phyloP scores from a whole-genome alignment of 2,888 invertebrate genomes.

The Esperia sulphurella region DNA sequence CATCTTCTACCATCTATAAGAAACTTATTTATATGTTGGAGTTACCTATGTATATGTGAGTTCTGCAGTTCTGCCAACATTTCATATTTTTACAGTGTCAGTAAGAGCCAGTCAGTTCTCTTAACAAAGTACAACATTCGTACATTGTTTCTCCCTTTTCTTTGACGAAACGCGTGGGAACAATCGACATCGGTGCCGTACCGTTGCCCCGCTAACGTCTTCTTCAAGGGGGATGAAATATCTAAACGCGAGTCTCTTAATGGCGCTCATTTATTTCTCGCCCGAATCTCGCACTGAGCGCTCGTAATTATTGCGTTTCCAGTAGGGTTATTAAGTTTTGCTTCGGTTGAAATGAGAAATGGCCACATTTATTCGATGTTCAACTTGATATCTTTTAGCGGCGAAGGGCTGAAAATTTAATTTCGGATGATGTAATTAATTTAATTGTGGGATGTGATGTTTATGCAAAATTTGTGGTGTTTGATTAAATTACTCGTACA shows the following conservation, averaged over 20 bases:
- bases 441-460: slow-evolving; percentile 43
- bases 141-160: slow-evolving; percentile 22
- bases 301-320: slow-evolving; percentile 75
- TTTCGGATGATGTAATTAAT: slow-evolving; percentile 66
- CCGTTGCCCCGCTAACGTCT: slow-evolving; percentile 62
- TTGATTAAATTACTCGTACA: slow-evolving; percentile 4
- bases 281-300: slow-evolving; percentile 73
- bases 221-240: slow-evolving; percentile 75
- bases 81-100: too few relatives aligned
- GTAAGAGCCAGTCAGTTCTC: too few relatives aligned
- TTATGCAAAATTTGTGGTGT: slow-evolving; percentile 11
- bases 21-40: too few relatives aligned
- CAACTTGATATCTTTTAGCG: slow-evolving; percentile 67
- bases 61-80: too few relatives aligned
- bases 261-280: slow-evolving; percentile 74
- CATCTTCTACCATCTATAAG: too few relatives aligned
- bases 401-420: slow-evolving; percentile 70
- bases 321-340: slow-evolving; percentile 77
- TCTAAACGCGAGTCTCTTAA: slow-evolving; percentile 75
- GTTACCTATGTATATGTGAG: too few relatives aligned
- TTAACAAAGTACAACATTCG: not conserved
- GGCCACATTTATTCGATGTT: slow-evolving; percentile 68
- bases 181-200: slow-evolving; percentile 42
- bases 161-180: slow-evolving; percentile 67
- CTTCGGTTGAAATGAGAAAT: slow-evolving; percentile 76